Conservation (phyloP, 2,888 invertebrate species). For the Cheilosia urbana region DNA sequence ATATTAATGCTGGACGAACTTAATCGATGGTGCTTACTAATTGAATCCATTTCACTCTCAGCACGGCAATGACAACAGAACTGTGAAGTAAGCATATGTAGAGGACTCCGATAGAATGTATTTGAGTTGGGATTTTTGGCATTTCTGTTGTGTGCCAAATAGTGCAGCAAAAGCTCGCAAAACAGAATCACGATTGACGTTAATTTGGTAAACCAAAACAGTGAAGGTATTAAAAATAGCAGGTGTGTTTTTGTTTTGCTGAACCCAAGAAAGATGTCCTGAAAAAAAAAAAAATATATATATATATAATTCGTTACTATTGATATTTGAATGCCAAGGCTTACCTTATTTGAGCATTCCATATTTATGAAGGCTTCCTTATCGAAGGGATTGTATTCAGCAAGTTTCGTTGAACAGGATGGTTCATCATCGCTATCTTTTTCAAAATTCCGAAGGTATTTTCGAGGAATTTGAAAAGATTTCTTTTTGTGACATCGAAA, state of each 20-base stretch:
- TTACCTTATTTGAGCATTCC: conserved; percentile 81
- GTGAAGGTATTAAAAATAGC: conserved; percentile 86
- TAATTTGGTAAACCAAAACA: conserved; percentile 86
- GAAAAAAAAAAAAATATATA: conserved; percentile 18
- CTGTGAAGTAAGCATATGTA: conserved; percentile 88
- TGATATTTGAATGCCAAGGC: conserved; percentile 4
- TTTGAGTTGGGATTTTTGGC: conserved; percentile 85
- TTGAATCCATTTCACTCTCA: conserved; percentile 86
- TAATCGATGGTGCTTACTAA: conserved; percentile 88
- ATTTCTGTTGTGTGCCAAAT: conserved; percentile 89
- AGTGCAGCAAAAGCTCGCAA: conserved; percentile 87
- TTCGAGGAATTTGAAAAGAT: conserved; percentile 82
- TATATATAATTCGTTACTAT: not conserved
- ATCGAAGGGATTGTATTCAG: conserved; percentile 67
- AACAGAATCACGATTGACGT: conserved; percentile 84
- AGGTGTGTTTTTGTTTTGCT: conserved; percentile 83
- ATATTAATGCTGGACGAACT: conserved; percentile 81
- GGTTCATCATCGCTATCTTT: conserved; percentile 50
- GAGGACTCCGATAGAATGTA: conserved; percentile 88
- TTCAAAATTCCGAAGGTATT: conserved; percentile 77
- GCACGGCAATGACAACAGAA: conserved; percentile 89
- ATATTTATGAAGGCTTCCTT: conserved; percentile 81
- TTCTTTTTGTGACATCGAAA: conserved; percentile 81
- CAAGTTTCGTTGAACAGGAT: conserved; percentile 61
- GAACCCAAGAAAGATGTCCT: conserved; percentile 83